Evolutionary conservation across 2,888 invertebrate genomes (phyloP), one percentile per base, ranked within the genome.

Genomic region (Eulithis prunata): DNA sequence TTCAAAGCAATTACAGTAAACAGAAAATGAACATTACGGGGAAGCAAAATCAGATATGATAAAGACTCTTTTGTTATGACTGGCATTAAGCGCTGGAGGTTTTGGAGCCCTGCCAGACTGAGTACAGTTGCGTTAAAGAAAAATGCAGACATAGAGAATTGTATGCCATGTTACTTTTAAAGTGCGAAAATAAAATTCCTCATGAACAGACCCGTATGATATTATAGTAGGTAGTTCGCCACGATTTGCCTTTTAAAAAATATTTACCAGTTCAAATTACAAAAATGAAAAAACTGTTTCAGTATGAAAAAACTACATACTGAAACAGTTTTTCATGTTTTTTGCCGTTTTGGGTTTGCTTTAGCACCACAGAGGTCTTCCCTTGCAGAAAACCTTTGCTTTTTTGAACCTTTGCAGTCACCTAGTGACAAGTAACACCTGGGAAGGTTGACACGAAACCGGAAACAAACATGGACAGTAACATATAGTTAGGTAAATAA

Each of bases 21-120:
- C 76, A 79, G 76, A 2, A 11, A 80, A 67, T 75, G 70, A 74
- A 70, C 72, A 74, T 21, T 21, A 21, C 21, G 13, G 4, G 52
- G n/a, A 52, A 43, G 21, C 14, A 53, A 57, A 62, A 52, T 46
- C 14, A 62, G 45, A 62, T 52, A 61, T 51, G 43, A 64, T 43
- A 58, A 65, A 47, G 52, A 41, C 32, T 32, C 58, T 58, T 61
- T 66, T 56, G 52, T 62, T 63, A 63, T 47, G 56, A 59, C 66
- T 59, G 3, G 46, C 46, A 45, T 56, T 59, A 58, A 52, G 56
- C n/a, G 58, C 12, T 57, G 7, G 14, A 13, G 38, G 3, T 4
- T 10, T 57, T 67, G 66, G 66, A 45, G 36, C 3, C 1, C 36
- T 52, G 62, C 66, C 62, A 66, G 28, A 49, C 28, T 21, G 5